Evolutionary conservation across 53 echinoderm and acorn worm genomes (phyloP), one percentile per base, ranked within the genome.

Genomic region (Holothuria scabra): DNA sequence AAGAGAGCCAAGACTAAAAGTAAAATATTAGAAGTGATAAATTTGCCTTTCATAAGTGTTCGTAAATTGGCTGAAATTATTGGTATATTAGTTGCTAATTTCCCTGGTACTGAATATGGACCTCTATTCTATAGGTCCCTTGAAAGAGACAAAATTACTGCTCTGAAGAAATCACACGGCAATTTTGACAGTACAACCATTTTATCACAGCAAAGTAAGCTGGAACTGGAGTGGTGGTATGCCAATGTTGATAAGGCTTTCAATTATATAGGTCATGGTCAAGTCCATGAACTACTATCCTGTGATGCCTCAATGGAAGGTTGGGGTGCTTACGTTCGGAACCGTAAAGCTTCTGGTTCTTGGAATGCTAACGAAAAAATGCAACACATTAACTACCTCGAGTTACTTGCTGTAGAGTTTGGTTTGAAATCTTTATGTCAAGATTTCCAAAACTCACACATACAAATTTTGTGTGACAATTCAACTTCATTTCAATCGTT

Each of bases 161-260:
- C 86, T 28, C 46, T 89, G 60, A 58, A 52, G 46, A 18, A 30
- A 56, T 24, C 65, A 23, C 44, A n/a, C 60, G 86, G 90, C 5
- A 60, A 82, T 60, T 90, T 74, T 68, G 44, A 56, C 38, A 65
- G 66, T 12, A 5, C 9, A 8, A 86, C 81, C 46, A 20, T 13
- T 18, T 35, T 86, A 32, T 82, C 90, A 7, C 19, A 46, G 1
- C 23, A 60, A 55, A 44, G 61, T 10, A 81, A 67, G 32, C 41
- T n/a, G 37, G 83, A 90, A 20, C 58, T 86, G 16, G 13, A 61
- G 18, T 90, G 90, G 90, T 90, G 90, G 86, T 20, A 61, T 10
- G 52, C 10, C 44, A 90, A 81, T 69, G 44, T 86, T 18, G 64
- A 85, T 32, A 21, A 9, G 10, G 60, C 46, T 28, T 76, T 4